Base-by-base conservation (phyloP, 2,797 vertebrate species). In the Chaunax sp. region DNA sequence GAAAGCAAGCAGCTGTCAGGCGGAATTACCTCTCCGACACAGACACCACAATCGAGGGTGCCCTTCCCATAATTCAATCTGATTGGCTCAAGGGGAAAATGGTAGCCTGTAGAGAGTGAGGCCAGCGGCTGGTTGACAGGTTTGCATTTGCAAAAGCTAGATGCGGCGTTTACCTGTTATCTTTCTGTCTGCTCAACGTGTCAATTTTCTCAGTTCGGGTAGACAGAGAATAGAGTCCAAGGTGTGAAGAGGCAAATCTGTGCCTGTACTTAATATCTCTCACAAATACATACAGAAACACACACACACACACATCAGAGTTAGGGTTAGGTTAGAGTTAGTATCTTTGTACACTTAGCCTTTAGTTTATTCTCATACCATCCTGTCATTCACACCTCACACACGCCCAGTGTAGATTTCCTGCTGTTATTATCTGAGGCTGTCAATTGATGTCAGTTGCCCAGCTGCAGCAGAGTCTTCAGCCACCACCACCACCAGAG, bases 81-180 rank as follows among this genome's bases (percentile, higher is more conserved):
- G 92, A 93, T 93, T 93, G 92, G 90, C 92, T 93, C 86, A 92
- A 92, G 90, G 90, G 90, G 90, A 89, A 93, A 91, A 93, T 92
- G 87, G 90, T 89, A 90, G 89, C 85, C 87, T 82, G 87, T 51
- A 71, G 86, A 86, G 91, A 88, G 89, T 49, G 87, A 88, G 83
- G 86, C 87, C 86, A 85, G 87, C 75, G 74, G 69, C 82, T 70
- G 80, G 22, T 80, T 92, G 91, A 91, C 90, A 90, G 88, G 83
- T 89, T 85, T 87, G 87, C 83, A 80, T 90, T 75, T 73, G 80
- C 51, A 43, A 40, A n/a, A 80, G 88, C 82, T 64, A 55, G 83
- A 75, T 25, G 55, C 40, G 2, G 67, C 84, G 72, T 87, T 92
- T 84, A 88, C 90, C 89, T 87, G 87, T 89, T 90, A 93, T 93